Evolutionary conservation across 1,140 invertebrate genomes (phyloP), one percentile per base, ranked within the genome.

Genomic region (Oryctes rhinoceros): DNA sequence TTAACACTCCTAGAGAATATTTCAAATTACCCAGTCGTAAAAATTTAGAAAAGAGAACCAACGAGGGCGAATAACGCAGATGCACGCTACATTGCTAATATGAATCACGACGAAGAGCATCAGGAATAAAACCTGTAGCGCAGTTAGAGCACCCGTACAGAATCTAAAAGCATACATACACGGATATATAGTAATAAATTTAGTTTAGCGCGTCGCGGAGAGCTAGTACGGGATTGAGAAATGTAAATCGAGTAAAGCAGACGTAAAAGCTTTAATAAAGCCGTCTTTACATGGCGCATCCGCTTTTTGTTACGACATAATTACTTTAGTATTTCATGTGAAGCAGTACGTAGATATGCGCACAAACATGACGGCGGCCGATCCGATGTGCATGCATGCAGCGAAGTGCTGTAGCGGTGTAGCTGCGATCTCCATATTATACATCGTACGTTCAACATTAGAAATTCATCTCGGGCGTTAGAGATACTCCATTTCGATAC

Each of bases 251-350:
- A 59, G 53, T 30, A 71, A 71, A 30, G 65, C 65, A 71, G 65
- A 71, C 65, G 24, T 30, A 71, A 71, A 71, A 71, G 65, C 65
- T 71, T 71, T 71, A 71, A 71, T 71, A 35, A 71, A 71, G 35
- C 35, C 24, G 20, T 71, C 65, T 37, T 37, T 71, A 71, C 65
- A 71, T 37, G 65, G 24, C 65, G 35, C 65, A 71, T 37, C 35
- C 20, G 20, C 65, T 37, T 71, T 71, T 71, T 71, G 24, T 71
- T 71, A 71, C 65, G 65, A 71, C 65, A 71, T 71, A 71, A 71
- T 71, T 71, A 71, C 65, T 37, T 71, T 37, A 30, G 35, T 71
- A 71, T 71, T 71, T 71, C 65, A 37, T 71, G 7, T 24, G 20
- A 37, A 71, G 65, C 53, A 59, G n/a, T 18, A 30, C 24, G 24